Conservation (phyloP, 2,113 vertebrate genomes). For the Suricata suricatta region DNA sequence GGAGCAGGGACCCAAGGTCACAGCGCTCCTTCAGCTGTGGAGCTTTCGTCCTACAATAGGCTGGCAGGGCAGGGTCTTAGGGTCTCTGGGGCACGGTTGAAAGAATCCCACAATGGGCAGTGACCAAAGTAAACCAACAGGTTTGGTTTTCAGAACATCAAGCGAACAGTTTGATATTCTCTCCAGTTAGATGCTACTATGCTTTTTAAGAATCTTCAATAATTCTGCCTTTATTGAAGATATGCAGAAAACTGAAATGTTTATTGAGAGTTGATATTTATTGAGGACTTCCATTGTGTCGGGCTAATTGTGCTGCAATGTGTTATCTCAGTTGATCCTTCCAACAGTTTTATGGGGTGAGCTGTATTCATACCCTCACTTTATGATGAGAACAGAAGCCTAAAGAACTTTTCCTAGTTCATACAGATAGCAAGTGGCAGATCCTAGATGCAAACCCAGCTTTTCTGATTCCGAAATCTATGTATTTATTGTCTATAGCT, state of each 20-base stretch:
- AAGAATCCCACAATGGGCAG: not conserved
- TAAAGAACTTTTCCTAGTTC: not conserved
- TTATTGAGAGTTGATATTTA: slow-evolving; percentile 24
- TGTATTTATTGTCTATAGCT: not conserved
- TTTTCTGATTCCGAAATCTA: not conserved
- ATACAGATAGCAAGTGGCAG: not conserved
- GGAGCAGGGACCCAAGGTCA: not conserved
- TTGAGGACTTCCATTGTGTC: not conserved
- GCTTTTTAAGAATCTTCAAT: slow-evolving; percentile 15
- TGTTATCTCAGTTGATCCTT: not conserved
- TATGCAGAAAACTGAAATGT: not conserved
- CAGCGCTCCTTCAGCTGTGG: not conserved
- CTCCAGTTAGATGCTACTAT: not conserved
- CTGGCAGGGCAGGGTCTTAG: not conserved
- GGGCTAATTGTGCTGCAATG: not conserved
- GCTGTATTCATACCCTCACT: not conserved
- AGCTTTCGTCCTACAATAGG: not conserved
- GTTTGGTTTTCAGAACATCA: slow-evolving; percentile 13
- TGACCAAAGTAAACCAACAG: not conserved
- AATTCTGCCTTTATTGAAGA: slow-evolving; percentile 17
- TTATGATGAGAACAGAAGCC: not conserved
- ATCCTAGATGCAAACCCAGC: not conserved
- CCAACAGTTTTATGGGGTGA: not conserved
- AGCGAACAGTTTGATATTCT: not conserved
- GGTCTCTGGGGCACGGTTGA: not conserved